Percentiles rank a stretch among this genome's conserved stretches.
Conservation (phyloP, 2,113 vertebrate genomes). For the Oncorhynchus tshawytscha region DNA sequence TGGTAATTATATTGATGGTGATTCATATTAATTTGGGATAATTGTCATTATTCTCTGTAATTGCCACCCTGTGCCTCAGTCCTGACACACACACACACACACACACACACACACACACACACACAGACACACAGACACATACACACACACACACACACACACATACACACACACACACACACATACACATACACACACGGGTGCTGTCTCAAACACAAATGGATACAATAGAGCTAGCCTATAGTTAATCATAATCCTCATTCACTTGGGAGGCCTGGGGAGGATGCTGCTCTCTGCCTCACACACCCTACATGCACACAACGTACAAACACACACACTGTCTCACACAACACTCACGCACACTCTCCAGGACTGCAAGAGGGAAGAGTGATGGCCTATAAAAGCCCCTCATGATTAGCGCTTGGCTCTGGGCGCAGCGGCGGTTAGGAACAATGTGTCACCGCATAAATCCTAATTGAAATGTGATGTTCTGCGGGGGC, state of each 20-base stretch:
- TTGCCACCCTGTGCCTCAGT: conserved; percentile 78
- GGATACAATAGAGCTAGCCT: conserved; percentile 79
- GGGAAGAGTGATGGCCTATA: conserved; percentile 93
- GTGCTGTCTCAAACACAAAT: conserved; percentile 15
- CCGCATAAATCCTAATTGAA: conserved; percentile 92
- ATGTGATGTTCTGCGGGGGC: conserved; percentile 81
- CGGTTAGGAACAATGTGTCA: conserved; percentile 87
- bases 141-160: not conserved
- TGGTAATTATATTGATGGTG: not conserved
- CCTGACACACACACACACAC: conserved; percentile 13
- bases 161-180: conserved; percentile 13
- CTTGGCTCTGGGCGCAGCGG: conserved; percentile 87
- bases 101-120: conserved; percentile 13
- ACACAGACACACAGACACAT: conserved; percentile 28
- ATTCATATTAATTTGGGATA: conserved; percentile 71
- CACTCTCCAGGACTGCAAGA: conserved; percentile 47
- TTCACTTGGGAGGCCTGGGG: conserved; percentile 66
- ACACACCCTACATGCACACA: conserved; percentile 11
- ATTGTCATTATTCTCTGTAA: conserved; percentile 68
- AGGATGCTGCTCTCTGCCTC: conserved; percentile 55
- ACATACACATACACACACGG: conserved; percentile 25
- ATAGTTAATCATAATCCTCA: conserved; percentile 83
- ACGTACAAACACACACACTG: too few relatives aligned
- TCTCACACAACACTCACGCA: too few relatives aligned
- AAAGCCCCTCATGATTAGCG: conserved; percentile 95